Conservation (phyloP, 2,888 invertebrate species). For the Netelia melanura region DNA sequence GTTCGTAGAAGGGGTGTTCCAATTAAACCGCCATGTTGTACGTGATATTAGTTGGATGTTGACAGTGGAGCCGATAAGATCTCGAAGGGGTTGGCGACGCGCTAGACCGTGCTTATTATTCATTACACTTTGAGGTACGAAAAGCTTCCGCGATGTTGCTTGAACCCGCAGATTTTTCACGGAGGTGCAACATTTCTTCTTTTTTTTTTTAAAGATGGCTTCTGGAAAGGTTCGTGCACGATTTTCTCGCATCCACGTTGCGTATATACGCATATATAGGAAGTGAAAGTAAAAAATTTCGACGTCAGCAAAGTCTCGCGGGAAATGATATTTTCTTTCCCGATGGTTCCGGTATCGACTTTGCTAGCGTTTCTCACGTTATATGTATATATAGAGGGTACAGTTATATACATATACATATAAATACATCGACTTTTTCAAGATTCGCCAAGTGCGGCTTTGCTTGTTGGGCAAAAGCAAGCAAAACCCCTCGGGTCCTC, state of each 20-base stretch:
- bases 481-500: conserved; percentile 65
- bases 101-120: conserved; percentile 79
- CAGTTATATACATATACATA: conserved; percentile 8
- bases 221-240: conserved; percentile 12
- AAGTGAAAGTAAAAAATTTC: conserved; percentile 1
- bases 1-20: conserved; percentile 76
- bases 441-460: conserved; percentile 37
- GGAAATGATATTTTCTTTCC: conserved; percentile 26
- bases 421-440: conserved; percentile 25
- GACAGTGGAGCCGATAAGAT: conserved; percentile 82
- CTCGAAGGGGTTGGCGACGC: conserved; percentile 75
- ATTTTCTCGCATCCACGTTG: not conserved
- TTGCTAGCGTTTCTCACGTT: not conserved
- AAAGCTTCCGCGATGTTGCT: conserved; percentile 38
- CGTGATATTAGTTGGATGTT: conserved; percentile 83
- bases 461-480: conserved; percentile 53
- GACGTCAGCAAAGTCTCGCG: conserved; percentile 6
- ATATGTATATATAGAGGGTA: not conserved
- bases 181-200: conserved; percentile 9
- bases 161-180: conserved; percentile 35
- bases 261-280: not conserved
- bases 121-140: conserved; percentile 79
- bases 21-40: conserved; percentile 82
- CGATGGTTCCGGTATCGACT: not conserved
- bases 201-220: conserved; percentile 31